Conservation (phyloP, 2,797 vertebrate species). For the Crossoptilon crossoptilon region DNA sequence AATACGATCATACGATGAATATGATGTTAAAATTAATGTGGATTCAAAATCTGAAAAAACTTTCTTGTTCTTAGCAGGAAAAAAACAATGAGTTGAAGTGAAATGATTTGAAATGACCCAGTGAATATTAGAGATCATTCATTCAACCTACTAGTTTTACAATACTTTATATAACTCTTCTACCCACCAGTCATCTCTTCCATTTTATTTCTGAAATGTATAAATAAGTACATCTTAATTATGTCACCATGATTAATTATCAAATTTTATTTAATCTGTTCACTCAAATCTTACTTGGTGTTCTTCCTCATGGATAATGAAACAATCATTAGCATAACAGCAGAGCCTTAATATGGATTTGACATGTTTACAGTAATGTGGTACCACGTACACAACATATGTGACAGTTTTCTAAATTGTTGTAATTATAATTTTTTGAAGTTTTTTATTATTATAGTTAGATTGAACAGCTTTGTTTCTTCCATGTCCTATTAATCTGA, state of each 20-base stretch:
- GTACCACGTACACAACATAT: neutral
- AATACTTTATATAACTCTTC: neutral
- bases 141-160: neutral
- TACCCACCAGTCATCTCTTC: neutral
- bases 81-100: neutral
- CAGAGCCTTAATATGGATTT: neutral
- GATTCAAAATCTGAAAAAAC: neutral
- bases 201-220: neutral
- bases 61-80: neutral
- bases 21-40: neutral
- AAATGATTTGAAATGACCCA: accelerated
- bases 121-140: neutral
- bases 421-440: neutral
- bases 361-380: neutral
- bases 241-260: neutral
- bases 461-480: neutral
- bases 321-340: neutral
- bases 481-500: neutral
- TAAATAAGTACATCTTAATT: neutral
- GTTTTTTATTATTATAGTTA: neutral
- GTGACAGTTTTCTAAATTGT: neutral
- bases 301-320: neutral
- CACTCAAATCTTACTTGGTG: neutral
- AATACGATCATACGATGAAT: neutral
- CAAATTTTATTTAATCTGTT: neutral